These are phyloP conservation scores for Ariopsis seemanni DNA, from an alignment of 2,113 vertebrate species.

Conservation along the genomic window DNA sequence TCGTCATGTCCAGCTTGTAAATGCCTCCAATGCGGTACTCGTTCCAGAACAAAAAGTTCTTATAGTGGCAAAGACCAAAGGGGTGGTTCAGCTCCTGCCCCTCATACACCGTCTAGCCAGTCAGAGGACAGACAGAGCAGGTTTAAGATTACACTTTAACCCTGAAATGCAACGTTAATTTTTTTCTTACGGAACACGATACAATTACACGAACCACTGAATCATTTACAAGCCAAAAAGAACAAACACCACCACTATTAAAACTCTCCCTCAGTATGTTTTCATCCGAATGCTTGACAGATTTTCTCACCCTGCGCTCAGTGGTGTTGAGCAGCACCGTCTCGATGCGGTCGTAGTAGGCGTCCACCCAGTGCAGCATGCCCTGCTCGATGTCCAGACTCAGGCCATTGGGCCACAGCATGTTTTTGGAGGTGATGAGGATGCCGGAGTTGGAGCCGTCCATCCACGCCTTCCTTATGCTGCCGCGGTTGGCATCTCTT, in stretches of 20 bases:
- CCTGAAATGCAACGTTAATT: background rate
- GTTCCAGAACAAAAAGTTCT: conserved; percentile 93
- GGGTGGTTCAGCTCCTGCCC: conserved; percentile 91
- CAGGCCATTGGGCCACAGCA: conserved; percentile 95
- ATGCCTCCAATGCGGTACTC: conserved; percentile 94
- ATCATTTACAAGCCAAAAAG: background rate
- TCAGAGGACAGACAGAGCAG: background rate
- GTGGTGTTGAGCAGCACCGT: conserved; percentile 90
- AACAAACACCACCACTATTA: background rate
- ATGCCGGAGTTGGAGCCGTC: conserved; percentile 88
- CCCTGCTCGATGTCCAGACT: conserved; percentile 91
- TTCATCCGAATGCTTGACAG: background rate
- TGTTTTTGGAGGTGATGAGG: conserved; percentile 91
- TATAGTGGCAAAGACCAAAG: conserved; percentile 93
- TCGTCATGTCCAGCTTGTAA: conserved; percentile 84
- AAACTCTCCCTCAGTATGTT: background rate
- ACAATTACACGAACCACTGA: background rate
- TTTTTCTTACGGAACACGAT: background rate
- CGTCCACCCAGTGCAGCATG: conserved; percentile 96
- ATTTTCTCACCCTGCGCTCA: conserved; percentile 78
- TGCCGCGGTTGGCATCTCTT: conserved; percentile 91
- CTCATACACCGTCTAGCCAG: conserved; percentile 85
- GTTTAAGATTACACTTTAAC: background rate
- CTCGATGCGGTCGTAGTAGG: conserved; percentile 95
- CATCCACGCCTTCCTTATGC: conserved; percentile 97